A percentile compares a stretch with the other conserved stretches of the same genome.
Evolutionary conservation across 2,888 invertebrate genomes (phyloP).

Genomic region (Iselma pallidipennis): DNA sequence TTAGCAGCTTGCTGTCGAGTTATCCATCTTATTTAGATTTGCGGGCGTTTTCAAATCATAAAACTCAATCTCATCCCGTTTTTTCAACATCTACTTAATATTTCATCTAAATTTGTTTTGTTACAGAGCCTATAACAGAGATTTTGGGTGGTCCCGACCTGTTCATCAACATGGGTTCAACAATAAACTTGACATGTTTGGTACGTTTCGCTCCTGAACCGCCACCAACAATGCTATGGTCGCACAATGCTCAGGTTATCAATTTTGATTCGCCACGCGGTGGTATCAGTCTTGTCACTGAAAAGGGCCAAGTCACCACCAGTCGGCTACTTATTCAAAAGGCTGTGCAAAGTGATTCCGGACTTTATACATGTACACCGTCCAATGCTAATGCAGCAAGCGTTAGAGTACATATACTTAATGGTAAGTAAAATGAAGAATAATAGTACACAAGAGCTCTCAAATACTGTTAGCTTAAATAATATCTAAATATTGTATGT

Average conservation of each 20-base stretch:
- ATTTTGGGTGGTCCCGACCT: slow-evolving; percentile 80
- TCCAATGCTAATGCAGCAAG: slow-evolving; percentile 80
- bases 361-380: slow-evolving; percentile 81
- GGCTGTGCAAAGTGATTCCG: slow-evolving; percentile 78
- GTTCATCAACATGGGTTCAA: slow-evolving; percentile 84
- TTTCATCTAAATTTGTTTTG: slow-evolving; percentile 1
- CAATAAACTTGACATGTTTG: slow-evolving; percentile 86
- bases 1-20: neutral
- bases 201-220: slow-evolving; percentile 84
- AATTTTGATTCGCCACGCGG: slow-evolving; percentile 90
- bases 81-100: neutral
- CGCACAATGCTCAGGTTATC: slow-evolving; percentile 80
- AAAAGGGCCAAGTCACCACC: slow-evolving; percentile 81
- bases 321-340: slow-evolving; percentile 82
- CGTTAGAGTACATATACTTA: slow-evolving; percentile 82
- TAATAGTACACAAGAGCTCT: too few species aligned
- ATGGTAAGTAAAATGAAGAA: slow-evolving; percentile 67
- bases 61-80: neutral
- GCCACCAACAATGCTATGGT: slow-evolving; percentile 81
- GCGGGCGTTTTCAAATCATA: too few species aligned
- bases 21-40: too few species aligned
- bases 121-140: slow-evolving; percentile 78
- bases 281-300: slow-evolving; percentile 84
- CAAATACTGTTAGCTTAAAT: too few species aligned
- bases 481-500: too few species aligned